Base-by-base conservation (phyloP, 2,113 vertebrate species). In the Talpa occidentalis region DNA sequence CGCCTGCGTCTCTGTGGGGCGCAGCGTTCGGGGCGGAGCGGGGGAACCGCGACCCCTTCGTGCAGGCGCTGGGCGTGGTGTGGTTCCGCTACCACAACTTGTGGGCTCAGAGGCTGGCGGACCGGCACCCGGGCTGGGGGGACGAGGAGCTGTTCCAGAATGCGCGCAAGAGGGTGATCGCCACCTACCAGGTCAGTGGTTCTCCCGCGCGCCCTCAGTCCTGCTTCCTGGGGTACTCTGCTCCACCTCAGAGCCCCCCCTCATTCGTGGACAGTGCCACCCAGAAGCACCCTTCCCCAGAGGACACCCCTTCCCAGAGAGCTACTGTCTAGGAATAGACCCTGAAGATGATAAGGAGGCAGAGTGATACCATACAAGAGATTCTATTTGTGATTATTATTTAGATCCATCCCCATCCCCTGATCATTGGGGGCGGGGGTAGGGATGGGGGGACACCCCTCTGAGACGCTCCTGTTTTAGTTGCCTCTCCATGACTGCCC, bases 61-160 rank as follows among this genome's bases (percentile, higher is more conserved):
- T 99, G 15, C 98, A 99, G 98, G 99, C 99, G 10, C 97, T 98
- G 93, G 98, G 98, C 92, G 98, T 99, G 24, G 97, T 98, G 86
- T 99, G 99, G 99, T 99, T 99, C 97, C 99, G 99, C 82, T 99
- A 99, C 98, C 99, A 99, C 98, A 99, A 99, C 98, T 85, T 98
- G 67, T 76, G 98, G 10, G 99, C 99, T 11, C 14, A 81, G 40
- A 67, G 6, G 19, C 95, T 99, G 93, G 97, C 98, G 8, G 26
- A 56, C 86, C 0, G 90, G 35, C 97, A 99, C 79, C 98, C 98
- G 4, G 52, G 21, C 52, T 99, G 99, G 99, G 98, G 98, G 0
- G 99, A 99, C 54, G 99, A 99, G 96, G 98, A 98, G 89, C 97
- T 99, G 93, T 99, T 99, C 98, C 99, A 99, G 96, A 98, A 99